Percentiles rank a stretch among this genome's conserved stretches.
Conservation (phyloP, 2,797 vertebrate genomes). For the Rhinophrynus dorsalis region DNA sequence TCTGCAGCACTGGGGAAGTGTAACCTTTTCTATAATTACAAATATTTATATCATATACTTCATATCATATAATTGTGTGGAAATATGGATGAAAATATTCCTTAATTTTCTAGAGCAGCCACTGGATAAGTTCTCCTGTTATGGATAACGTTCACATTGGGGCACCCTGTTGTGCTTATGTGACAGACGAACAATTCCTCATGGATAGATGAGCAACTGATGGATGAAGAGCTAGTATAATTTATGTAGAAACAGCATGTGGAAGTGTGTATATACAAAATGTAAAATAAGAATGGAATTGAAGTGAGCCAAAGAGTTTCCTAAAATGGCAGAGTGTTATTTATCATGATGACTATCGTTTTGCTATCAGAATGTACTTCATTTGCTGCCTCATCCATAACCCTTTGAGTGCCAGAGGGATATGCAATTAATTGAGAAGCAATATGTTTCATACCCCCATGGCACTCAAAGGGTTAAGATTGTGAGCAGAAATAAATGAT, state of each 20-base stretch:
- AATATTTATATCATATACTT: no score
- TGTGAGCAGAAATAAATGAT: neutral
- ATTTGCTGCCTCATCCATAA: neutral
- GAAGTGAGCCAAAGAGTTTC: neutral
- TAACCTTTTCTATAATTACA: no score
- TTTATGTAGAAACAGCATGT: constrained; percentile 43
- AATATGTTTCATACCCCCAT: no score
- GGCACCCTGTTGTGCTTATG: constrained; percentile 28
- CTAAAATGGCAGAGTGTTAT: neutral
- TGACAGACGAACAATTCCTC: constrained; percentile 30
- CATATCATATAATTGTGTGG: no score
- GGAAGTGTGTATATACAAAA: neutral
- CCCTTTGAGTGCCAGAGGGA: no score
- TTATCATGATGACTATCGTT: neutral
- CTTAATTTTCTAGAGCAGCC: neutral
- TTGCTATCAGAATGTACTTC: neutral
- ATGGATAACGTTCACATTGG: neutral
- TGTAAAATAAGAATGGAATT: constrained; percentile 4
- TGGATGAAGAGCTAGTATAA: constrained; percentile 38
- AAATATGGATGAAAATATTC: no score
- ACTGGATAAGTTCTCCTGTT: neutral
- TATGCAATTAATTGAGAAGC: no score
- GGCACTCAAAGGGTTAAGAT: no score
- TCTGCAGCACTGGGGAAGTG: no score
- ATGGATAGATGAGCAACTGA: constrained; percentile 18